Evolutionary conservation across 92 coral and sea anemone genomes (phyloP), one percentile per base, ranked within the genome.

Genomic region (Epizoanthus rinbou): DNA sequence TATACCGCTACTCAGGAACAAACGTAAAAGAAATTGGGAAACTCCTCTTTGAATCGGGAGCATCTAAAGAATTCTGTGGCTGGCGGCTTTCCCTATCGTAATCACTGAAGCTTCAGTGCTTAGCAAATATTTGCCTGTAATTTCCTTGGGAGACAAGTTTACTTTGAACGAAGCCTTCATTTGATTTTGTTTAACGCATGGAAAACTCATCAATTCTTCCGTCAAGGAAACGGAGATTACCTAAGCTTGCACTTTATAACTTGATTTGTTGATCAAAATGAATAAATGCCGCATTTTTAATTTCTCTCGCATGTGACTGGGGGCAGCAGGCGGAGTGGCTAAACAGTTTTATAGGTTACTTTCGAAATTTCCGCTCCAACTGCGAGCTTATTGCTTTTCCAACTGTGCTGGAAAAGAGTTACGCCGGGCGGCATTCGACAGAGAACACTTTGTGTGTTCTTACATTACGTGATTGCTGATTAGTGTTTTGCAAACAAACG

Each of bases 281-380:
- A 62, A 78, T 41, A 78, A 78, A 78, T 43, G 82, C 82, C 82
- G 82, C 82, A 62, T 78, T 62, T 67, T 78, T 78, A 78, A 78
- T 78, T 18, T 78, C 60, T 78, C 70, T 63, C 10, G 82, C 71
- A 78, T 78, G 82, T 66, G 70, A 78, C 70, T 41, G 28, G 3
- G 71, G 16, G 28, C 60, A 43, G 47, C 57, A 43, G 64, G 23
- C 59, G n/a, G 82, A 78, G 52, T 50, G 24, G 56, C 56, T 69
- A 78, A 60, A 28, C 41, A 19, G 33, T 63, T 41, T 59, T 15
- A 56, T 60, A 78, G 72, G 66, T 57, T 21, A 25, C 82, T 56
- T 41, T 78, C 33, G 52, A 78, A 63, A 78, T 78, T 78, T 78
- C 82, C 82, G 70, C 82, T 78, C 71, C 58, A 78, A 66, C 82